phyloP scores from a whole-genome alignment of 2,888 invertebrate genomes.

The Drosophila seclusa region DNA sequence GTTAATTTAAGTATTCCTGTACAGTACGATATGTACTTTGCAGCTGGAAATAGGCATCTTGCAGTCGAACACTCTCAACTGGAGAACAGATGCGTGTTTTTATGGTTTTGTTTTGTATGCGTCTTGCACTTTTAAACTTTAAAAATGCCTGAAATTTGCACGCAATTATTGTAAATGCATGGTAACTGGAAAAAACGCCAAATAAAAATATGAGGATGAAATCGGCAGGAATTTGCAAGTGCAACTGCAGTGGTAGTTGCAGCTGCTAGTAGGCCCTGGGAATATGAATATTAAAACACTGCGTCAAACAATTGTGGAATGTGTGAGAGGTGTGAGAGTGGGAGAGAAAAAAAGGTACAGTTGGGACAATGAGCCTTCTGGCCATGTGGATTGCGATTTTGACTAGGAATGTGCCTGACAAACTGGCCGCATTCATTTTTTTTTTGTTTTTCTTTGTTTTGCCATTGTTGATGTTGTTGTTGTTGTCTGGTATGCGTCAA shows the following conservation, averaged over 20 bases:
- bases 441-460: constrained; percentile 4
- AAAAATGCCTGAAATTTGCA: constrained; percentile 59
- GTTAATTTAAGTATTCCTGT: neutral
- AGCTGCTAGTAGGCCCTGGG: constrained; percentile 15
- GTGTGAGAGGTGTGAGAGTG: neutral
- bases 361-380: constrained; percentile 21
- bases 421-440: constrained; percentile 48
- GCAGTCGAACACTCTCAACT: constrained; percentile 20
- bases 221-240: constrained; percentile 15
- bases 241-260: constrained; percentile 35
- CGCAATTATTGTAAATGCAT: constrained; percentile 66
- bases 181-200: constrained; percentile 22
- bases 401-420: constrained; percentile 55
- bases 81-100: constrained; percentile 3
- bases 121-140: constrained; percentile 31
- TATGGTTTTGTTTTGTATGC: constrained; percentile 12
- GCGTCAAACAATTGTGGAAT: constrained; percentile 43
- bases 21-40: neutral
- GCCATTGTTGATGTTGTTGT: constrained; percentile 16
- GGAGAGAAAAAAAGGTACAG: neutral
- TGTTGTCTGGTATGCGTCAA: constrained; percentile 33
- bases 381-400: constrained; percentile 31
- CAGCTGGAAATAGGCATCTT: neutral
- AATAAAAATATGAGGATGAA: constrained; percentile 3
- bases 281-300: constrained; percentile 57